These are phyloP conservation scores for Agrilus mali DNA, from an alignment of 2,888 invertebrate species.

Conservation along the genomic window DNA sequence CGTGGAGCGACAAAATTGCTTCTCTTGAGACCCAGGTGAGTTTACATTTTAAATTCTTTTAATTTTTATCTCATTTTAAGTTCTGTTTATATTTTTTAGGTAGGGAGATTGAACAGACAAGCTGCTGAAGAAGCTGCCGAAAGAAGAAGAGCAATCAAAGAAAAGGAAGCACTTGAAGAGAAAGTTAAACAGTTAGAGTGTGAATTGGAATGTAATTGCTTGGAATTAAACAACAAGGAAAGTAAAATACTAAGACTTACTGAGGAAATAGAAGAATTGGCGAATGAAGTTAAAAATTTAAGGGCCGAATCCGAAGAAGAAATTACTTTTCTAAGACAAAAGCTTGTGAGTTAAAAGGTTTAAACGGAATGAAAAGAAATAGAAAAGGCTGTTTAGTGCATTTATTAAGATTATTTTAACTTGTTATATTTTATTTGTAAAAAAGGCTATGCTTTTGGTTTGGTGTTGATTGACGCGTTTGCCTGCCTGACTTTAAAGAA, in stretches of 20 bases:
- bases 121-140: constrained; percentile 77
- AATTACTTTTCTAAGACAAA: constrained; percentile 38
- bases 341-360: constrained; percentile 46
- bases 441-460: no score
- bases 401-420: no score
- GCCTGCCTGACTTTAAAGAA: no score
- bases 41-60: constrained; percentile 4
- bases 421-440: no score
- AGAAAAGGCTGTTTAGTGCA: no score
- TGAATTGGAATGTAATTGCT: constrained; percentile 52
- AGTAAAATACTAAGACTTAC: constrained; percentile 60
- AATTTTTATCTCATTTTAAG: neutral
- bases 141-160: constrained; percentile 57
- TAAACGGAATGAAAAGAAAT: neutral
- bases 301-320: constrained; percentile 41
- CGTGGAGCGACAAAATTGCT: constrained; percentile 85
- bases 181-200: constrained; percentile 49
- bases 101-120: constrained; percentile 67
- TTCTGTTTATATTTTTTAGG: constrained; percentile 31
- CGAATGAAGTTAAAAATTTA: constrained; percentile 46
- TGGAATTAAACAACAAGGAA: constrained; percentile 54
- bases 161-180: constrained; percentile 52
- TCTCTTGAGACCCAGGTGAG: constrained; percentile 77
- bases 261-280: constrained; percentile 61
- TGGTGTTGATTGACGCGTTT: no score